Conservation (phyloP, 2,113 vertebrate genomes). For the Lagenorhynchus albirostris region DNA sequence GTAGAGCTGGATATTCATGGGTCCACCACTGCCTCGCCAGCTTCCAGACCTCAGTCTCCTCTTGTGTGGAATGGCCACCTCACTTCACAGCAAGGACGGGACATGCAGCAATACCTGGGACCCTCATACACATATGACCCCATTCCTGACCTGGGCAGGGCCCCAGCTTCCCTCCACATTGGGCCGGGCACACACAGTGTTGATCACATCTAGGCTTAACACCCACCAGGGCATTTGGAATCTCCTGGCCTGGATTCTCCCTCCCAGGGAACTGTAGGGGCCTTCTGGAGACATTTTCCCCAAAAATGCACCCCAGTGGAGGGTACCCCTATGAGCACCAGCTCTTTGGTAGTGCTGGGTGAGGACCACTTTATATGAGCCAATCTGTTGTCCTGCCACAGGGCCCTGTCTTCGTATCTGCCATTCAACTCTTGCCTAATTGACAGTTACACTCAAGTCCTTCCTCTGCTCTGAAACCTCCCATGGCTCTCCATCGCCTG, state of each 20-base stretch:
- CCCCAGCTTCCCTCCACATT: not conserved
- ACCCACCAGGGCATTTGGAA: no score
- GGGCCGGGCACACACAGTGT: not conserved
- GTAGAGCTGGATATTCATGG: fast-evolving
- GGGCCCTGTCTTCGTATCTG: not conserved
- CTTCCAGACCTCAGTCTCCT: not conserved
- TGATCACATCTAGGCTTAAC: not conserved
- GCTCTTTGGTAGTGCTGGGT: not conserved
- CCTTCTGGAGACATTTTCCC: not conserved
- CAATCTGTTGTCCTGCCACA: not conserved
- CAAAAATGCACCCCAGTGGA: not conserved
- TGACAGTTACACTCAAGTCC: not conserved
- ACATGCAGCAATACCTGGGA: not conserved
- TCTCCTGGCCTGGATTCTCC: not conserved
- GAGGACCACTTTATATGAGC: not conserved
- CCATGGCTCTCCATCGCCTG: not conserved
- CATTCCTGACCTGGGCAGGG: not conserved
- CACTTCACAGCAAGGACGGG: not conserved
- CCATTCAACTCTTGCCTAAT: not conserved
- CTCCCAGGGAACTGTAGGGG: not conserved
- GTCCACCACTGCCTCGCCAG: not conserved
- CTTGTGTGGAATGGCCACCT: not conserved
- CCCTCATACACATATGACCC: not conserved
- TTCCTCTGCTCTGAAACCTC: not conserved
- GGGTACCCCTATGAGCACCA: not conserved